A percentile compares a stretch with the other conserved stretches of the same genome.
These are phyloP conservation scores for Bubalus kerabau DNA, from an alignment of 2,113 vertebrate genomes.

Conservation along the genomic window DNA sequence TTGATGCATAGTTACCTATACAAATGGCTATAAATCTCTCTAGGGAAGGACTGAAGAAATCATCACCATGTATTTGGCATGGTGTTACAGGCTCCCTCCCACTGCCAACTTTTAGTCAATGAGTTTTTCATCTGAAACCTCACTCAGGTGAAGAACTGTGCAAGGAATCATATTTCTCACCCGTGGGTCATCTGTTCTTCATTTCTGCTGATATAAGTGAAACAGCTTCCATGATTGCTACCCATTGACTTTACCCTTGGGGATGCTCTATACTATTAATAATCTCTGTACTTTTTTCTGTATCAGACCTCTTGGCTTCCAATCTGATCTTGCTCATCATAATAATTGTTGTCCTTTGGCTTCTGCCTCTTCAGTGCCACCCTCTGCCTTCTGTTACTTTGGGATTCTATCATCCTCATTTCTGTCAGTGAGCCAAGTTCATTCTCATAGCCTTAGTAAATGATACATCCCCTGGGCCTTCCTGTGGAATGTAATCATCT, in stretches of 20 bases:
- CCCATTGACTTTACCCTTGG: not conserved
- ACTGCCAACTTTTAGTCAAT: not conserved
- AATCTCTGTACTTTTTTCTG: not conserved
- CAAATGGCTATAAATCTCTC: not conserved
- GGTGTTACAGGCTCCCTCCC: not conserved
- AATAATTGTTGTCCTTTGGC: not conserved
- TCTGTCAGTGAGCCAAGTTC: not conserved
- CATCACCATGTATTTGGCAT: not conserved
- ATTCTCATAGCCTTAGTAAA: not conserved
- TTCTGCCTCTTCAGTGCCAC: not conserved
- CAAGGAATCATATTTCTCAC: not conserved
- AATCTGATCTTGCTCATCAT: not conserved
- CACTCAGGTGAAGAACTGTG: not conserved
- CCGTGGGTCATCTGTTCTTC: not conserved
- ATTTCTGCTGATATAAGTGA: not conserved
- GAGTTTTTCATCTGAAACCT: not conserved
- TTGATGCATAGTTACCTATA: not conserved
- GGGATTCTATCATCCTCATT: not conserved
- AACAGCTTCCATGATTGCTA: not conserved
- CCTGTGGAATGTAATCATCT: not conserved
- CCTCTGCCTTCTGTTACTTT: not conserved
- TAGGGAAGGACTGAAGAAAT: not conserved
- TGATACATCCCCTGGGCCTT: not conserved
- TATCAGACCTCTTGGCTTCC: not conserved
- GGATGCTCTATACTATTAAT: not conserved